Conservation (phyloP, 2,888 invertebrate species). For the Diarsia mendica region DNA sequence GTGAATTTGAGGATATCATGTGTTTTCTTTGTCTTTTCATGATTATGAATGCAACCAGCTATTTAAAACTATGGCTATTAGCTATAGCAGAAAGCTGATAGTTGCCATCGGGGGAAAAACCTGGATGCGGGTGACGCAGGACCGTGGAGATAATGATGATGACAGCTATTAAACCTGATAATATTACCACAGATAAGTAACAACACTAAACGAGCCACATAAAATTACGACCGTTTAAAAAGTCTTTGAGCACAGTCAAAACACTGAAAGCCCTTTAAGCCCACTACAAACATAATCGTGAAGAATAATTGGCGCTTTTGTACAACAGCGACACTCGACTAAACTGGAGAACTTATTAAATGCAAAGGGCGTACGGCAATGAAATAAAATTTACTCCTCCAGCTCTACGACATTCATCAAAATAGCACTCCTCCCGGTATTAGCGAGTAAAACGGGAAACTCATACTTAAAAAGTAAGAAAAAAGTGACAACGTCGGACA, state of each 20-base stretch:
- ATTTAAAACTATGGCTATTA: constrained; percentile 15
- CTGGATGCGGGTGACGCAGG: no score
- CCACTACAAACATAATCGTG: constrained; percentile 47
- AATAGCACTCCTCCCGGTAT: constrained; percentile 46
- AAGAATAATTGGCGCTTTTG: constrained; percentile 58
- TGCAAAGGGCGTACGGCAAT: constrained; percentile 53
- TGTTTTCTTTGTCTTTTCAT: constrained; percentile 4
- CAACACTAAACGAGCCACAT: constrained; percentile 42
- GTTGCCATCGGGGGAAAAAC: no score
- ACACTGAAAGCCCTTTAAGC: constrained; percentile 47
- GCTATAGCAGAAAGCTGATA: no score
- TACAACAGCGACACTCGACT: constrained; percentile 51
- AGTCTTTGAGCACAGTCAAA: constrained; percentile 46
- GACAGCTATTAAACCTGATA: constrained; percentile 20
- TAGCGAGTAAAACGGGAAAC: constrained; percentile 21
- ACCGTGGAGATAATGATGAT: no score
- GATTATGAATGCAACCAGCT: neutral
- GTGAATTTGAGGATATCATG: constrained; percentile 25
- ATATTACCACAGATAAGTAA: constrained; percentile 41
- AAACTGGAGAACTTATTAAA: constrained; percentile 55
- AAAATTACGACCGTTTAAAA: constrained; percentile 38
- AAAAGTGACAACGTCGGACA: constrained; percentile 47
- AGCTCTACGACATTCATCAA: constrained; percentile 51
- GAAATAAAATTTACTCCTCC: constrained; percentile 57
- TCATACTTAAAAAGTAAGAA: constrained; percentile 45